phyloP scores from a whole-genome alignment of 2,113 vertebrate genomes.

The Eupsittula cactorum region DNA sequence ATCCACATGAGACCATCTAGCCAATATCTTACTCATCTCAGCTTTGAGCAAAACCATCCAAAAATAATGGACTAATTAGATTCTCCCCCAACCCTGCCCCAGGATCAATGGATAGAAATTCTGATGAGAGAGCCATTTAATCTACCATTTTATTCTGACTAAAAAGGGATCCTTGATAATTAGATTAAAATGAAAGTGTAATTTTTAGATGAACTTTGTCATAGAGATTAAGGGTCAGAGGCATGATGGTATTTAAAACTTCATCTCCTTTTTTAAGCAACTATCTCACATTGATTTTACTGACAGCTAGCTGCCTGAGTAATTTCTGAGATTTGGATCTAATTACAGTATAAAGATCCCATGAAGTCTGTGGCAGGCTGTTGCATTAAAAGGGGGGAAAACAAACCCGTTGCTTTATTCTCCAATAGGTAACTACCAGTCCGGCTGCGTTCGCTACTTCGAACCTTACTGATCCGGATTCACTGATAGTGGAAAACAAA shows the following conservation, averaged over 20 bases:
- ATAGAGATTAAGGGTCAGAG: neutral
- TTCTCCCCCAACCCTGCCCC: neutral
- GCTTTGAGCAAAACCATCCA: neutral
- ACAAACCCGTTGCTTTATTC: too few relatives aligned
- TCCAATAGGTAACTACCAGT: too few relatives aligned
- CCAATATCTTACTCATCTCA: neutral
- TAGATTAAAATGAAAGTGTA: neutral
- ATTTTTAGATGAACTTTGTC: neutral
- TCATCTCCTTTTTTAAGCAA: neutral
- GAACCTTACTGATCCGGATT: too few relatives aligned
- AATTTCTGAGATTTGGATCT: slow-evolving; percentile 13
- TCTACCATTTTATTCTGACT: neutral
- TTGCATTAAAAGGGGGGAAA: too few relatives aligned
- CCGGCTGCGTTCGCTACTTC: too few relatives aligned
- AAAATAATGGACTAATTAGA: neutral
- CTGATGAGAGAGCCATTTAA: neutral
- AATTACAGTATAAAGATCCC: neutral
- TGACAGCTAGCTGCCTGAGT: neutral
- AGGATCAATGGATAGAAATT: neutral
- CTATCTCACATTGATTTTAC: neutral
- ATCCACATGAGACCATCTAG: neutral
- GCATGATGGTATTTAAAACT: slow-evolving; percentile 6
- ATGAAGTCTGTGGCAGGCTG: neutral
- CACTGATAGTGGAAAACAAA: too few relatives aligned
- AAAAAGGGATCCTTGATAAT: neutral